These are phyloP conservation scores for Prunella fulvescens DNA, from an alignment of 2,113 vertebrate genomes.

Conservation along the genomic window DNA sequence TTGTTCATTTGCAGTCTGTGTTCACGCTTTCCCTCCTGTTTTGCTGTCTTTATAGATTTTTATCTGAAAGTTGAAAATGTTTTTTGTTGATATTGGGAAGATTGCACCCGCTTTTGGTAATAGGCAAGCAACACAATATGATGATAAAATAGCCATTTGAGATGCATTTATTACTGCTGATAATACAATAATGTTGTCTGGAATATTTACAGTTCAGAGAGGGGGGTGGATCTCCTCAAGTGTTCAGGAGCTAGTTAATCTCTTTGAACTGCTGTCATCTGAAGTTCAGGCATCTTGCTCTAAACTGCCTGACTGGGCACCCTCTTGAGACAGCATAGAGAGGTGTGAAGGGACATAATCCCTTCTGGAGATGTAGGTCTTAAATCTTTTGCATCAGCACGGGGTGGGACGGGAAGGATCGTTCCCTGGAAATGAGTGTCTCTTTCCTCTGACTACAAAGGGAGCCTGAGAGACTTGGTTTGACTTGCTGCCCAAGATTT, in stretches of 20 bases:
- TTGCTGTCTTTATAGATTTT: constrained; percentile 48
- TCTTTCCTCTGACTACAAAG: background rate
- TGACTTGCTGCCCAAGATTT: constrained; percentile 10
- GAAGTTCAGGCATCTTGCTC: background rate
- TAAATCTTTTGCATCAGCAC: background rate
- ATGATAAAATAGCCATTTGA: constrained; percentile 28
- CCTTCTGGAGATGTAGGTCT: background rate
- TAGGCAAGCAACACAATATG: background rate
- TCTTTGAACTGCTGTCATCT: background rate
- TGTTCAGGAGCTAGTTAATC: background rate
- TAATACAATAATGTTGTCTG: background rate
- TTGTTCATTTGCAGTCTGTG: constrained; percentile 47
- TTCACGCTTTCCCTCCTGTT: constrained; percentile 23
- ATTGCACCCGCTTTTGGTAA: constrained; percentile 8
- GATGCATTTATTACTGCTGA: constrained; percentile 39
- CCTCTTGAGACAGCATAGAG: background rate
- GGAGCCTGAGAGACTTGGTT: background rate
- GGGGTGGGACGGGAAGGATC: background rate
- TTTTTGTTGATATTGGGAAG: constrained; percentile 25
- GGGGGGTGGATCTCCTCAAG: background rate
- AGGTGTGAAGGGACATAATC: background rate
- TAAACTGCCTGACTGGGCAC: background rate
- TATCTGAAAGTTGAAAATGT: constrained; percentile 38
- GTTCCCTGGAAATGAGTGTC: background rate
- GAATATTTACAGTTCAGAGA: background rate